Conservation (phyloP, 2,797 vertebrate genomes). For the Neosilurus hyrtlii region DNA sequence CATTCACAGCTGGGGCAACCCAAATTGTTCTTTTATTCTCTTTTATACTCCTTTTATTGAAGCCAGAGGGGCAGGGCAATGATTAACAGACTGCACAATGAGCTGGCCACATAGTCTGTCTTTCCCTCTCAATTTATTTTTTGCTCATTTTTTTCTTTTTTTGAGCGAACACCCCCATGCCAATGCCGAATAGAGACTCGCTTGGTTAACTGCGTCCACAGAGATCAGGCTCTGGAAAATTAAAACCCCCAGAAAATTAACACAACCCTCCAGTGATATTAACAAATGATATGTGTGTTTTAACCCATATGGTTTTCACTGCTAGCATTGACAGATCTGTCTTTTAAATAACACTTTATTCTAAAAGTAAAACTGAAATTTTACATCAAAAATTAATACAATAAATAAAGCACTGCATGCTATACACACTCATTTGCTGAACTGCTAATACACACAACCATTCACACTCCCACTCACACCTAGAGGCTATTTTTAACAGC, state of each 20-base stretch:
- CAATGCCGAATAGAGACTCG: constrained; percentile 56
- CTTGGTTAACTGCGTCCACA: constrained; percentile 68
- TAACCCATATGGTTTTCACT: constrained; percentile 33
- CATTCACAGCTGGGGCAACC: constrained; percentile 83
- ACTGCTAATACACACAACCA: too few species aligned
- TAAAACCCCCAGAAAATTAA: constrained; percentile 57
- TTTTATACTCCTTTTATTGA: constrained; percentile 79
- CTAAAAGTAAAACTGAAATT: not conserved
- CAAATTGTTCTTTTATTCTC: constrained; percentile 85
- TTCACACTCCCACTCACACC: too few species aligned
- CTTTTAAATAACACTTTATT: not conserved
- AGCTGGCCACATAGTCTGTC: constrained; percentile 64
- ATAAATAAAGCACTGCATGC: not conserved
- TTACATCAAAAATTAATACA: not conserved
- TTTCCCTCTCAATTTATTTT: constrained; percentile 73
- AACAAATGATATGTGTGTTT: constrained; percentile 46
- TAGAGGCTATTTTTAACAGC: too few species aligned
- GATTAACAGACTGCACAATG: constrained; percentile 76
- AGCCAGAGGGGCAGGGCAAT: constrained; percentile 77
- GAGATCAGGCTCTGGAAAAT: constrained; percentile 61
- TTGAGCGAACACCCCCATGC: constrained; percentile 57
- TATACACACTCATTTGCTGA: not conserved
- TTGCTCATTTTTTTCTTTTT: constrained; percentile 61
- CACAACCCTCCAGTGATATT: constrained; percentile 41
- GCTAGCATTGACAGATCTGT: not conserved